phyloP scores from a whole-genome alignment of 1,140 invertebrate species.

The Dermatophagoides farinae region DNA sequence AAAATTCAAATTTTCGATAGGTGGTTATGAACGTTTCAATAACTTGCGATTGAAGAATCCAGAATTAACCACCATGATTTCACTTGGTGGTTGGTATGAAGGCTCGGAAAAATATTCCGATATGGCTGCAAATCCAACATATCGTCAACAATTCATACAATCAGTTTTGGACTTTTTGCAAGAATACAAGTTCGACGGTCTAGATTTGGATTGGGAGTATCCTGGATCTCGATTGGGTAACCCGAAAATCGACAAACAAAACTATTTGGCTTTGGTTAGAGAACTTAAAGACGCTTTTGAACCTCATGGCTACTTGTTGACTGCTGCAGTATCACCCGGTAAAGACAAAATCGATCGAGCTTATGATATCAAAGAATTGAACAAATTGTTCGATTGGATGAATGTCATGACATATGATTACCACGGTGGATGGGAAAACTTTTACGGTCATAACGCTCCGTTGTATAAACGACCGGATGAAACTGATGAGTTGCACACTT shows the following conservation, averaged over 20 bases:
- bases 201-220: constrained; percentile 40
- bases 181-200: constrained; percentile 36
- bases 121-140: constrained; percentile 36
- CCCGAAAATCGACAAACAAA: constrained; percentile 5
- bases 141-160: constrained; percentile 45
- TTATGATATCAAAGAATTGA: constrained; percentile 50
- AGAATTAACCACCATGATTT: constrained; percentile 47
- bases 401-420: constrained; percentile 77
- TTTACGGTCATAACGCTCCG: constrained; percentile 29
- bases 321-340: constrained; percentile 35
- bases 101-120: constrained; percentile 41
- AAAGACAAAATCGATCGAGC: constrained; percentile 35
- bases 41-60: constrained; percentile 44
- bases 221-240: constrained; percentile 23
- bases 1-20: constrained; percentile 16
- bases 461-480: constrained; percentile 21
- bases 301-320: constrained; percentile 26
- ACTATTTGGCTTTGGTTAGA: constrained; percentile 4
- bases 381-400: constrained; percentile 49
- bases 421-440: constrained; percentile 59
- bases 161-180: constrained; percentile 42
- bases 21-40: constrained; percentile 63
- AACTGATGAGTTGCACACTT: constrained; percentile 8
- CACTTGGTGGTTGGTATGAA: constrained; percentile 61
- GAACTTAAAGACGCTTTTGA: constrained; percentile 28